Evolutionary conservation across 2,888 invertebrate species (phyloP), one percentile per base, ranked within the genome.

Genomic region (Microchrysa polita): DNA sequence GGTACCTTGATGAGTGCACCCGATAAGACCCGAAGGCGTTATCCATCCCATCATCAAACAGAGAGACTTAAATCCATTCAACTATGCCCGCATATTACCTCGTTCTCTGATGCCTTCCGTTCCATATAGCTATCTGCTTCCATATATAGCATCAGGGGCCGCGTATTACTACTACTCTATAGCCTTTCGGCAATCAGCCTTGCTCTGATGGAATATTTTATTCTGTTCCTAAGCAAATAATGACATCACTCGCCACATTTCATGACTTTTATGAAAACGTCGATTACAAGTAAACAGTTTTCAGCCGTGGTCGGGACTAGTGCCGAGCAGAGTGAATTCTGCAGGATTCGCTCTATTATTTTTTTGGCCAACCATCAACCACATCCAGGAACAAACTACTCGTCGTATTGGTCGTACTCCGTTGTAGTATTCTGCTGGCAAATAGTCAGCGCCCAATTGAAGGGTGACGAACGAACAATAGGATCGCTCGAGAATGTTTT

Each of bases 211-310:
- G 16, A 48, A 48, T 48, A 48, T 48, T 48, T 48, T 12, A 34
- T 34, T 34, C 27, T 2, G 48, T 48, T 48, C 12, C 48, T 48
- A 48, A 48, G 48, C 48, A 48, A 48, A 48, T 48, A 48, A 48
- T 48, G 48, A 48, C 48, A 48, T 48, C 16, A n/a, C 48, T 48
- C 48, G 48, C 48, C 12, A 48, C 48, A n/a, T 48, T 48, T 48
- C 16, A 48, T 48, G 48, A 48, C 48, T 48, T 48, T 48, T 12
- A n/a, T 34, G 27, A n/a, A n/a, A n/a, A 48, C 48, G 48, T 10
- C 16, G 14, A 48, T 48, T 34, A 34, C 27, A 34, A 34, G 27
- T 34, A 34, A 48, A 48, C 48, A 48, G 48, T 48, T 48, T 48
- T 48, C 48, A 48, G 48, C 48, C 48, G 12, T 48, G 48, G 4